Conservation (phyloP, 2,113 vertebrate genomes). For the Paramisgurnus dabryanus region DNA sequence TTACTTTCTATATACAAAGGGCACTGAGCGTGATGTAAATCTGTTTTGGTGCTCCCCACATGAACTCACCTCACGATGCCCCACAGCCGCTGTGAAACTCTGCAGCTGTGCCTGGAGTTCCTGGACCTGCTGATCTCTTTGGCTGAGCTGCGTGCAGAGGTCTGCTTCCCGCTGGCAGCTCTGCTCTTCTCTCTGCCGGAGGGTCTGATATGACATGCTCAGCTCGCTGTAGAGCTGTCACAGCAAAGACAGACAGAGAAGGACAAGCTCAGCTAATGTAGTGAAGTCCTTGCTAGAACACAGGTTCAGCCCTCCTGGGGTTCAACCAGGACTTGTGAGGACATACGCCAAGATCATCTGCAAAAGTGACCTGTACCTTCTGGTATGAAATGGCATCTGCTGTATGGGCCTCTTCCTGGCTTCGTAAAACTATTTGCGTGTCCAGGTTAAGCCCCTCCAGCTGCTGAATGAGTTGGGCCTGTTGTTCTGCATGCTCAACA, state of each 20-base stretch:
- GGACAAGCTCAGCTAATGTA: slow-evolving; percentile 37
- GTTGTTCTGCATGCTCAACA: slow-evolving; percentile 78
- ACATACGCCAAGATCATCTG: slow-evolving; percentile 49
- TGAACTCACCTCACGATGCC: slow-evolving; percentile 29
- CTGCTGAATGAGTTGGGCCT: slow-evolving; percentile 86
- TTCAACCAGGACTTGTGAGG: slow-evolving; percentile 32
- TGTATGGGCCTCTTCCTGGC: slow-evolving; percentile 83
- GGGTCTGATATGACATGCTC: slow-evolving; percentile 82
- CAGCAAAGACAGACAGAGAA: slow-evolving; percentile 42
- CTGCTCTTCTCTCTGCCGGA: slow-evolving; percentile 78
- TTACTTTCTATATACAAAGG: slow-evolving; percentile 26
- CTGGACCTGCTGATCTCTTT: slow-evolving; percentile 78
- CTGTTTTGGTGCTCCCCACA: slow-evolving; percentile 35
- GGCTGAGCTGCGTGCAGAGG: slow-evolving; percentile 77
- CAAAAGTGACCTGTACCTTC: slow-evolving; percentile 73
- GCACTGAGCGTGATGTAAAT: slow-evolving; percentile 43
- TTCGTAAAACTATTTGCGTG: slow-evolving; percentile 82
- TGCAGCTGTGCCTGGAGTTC: slow-evolving; percentile 80
- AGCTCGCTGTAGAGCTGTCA: slow-evolving; percentile 87
- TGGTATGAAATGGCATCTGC: slow-evolving; percentile 83
- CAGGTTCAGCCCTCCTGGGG: slow-evolving; percentile 26
- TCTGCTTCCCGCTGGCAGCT: slow-evolving; percentile 77
- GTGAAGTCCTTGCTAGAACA: slow-evolving; percentile 29
- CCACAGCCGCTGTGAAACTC: slow-evolving; percentile 55
- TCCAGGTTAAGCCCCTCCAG: slow-evolving; percentile 86